phyloP scores from a whole-genome alignment of 2,888 invertebrate species.

The Catocala fraxini region DNA sequence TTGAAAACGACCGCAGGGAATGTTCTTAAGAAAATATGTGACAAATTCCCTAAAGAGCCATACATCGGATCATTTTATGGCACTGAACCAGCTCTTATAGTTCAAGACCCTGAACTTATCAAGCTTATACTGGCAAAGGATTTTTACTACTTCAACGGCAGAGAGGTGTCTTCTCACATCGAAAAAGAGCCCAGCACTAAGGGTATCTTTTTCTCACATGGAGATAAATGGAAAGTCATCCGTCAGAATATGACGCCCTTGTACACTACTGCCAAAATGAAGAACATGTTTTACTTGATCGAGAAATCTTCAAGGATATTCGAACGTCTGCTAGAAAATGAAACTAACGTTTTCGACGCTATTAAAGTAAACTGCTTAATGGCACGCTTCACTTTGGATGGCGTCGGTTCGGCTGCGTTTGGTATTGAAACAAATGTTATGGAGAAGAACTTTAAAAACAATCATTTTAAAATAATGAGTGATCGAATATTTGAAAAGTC shows the following conservation, averaged over 20 bases:
- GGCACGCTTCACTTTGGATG: slow-evolving; percentile 10
- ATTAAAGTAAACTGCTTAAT: slow-evolving; percentile 14
- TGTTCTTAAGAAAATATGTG: slow-evolving; percentile 32
- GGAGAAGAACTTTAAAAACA: slow-evolving; percentile 12
- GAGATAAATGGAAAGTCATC: slow-evolving; percentile 41
- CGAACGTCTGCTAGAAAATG: slow-evolving; percentile 7
- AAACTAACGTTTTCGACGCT: not conserved
- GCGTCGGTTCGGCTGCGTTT: slow-evolving; percentile 20
- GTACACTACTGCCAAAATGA: slow-evolving; percentile 39
- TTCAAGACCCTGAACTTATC: slow-evolving; percentile 43
- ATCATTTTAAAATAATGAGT: slow-evolving; percentile 18
- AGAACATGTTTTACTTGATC: slow-evolving; percentile 49
- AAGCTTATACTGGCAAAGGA: slow-evolving; percentile 45
- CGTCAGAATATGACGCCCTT: slow-evolving; percentile 46
- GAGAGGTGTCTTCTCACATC: slow-evolving; percentile 36
- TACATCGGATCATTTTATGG: slow-evolving; percentile 46
- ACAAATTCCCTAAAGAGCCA: slow-evolving; percentile 41
- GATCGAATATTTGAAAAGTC: slow-evolving; percentile 16
- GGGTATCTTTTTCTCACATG: slow-evolving; percentile 22
- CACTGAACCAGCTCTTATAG: slow-evolving; percentile 43
- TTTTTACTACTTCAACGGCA: slow-evolving; percentile 45
- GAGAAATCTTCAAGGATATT: slow-evolving; percentile 33
- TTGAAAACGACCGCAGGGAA: slow-evolving; percentile 25
- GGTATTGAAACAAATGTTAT: slow-evolving; percentile 25
- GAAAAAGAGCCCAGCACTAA: slow-evolving; percentile 19